Evolutionary conservation across 2,113 vertebrate species (phyloP).

Genomic region (Parotia lawesii): DNA sequence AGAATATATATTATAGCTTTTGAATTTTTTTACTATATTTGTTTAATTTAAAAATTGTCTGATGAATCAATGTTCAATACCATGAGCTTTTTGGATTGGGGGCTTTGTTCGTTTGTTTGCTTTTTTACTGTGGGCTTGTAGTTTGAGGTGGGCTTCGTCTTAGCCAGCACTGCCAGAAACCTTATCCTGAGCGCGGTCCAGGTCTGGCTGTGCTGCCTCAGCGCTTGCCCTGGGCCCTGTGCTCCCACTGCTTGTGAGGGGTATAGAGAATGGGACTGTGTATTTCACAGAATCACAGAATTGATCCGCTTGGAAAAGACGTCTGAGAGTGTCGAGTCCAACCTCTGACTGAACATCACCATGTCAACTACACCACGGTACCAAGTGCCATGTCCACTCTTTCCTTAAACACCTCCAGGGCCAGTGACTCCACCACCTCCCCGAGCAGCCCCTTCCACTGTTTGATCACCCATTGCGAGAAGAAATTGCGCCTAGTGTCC

Average conservation of each 20-base stretch:
- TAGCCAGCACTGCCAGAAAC: accelerated
- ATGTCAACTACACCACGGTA: accelerated
- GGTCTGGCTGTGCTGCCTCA: accelerated
- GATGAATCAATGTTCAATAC: neutral
- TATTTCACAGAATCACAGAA: too few species aligned
- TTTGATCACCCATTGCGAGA: too few species aligned
- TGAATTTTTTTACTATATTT: neutral
- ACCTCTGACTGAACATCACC: too few species aligned
- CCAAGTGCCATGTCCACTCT: neutral
- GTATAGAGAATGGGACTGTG: accelerated
- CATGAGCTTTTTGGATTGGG: neutral
- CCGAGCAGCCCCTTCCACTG: too few species aligned
- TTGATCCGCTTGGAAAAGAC: neutral
- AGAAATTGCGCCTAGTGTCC: neutral
- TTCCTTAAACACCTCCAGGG: too few species aligned
- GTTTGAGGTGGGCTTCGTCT: accelerated
- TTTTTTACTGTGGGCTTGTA: neutral
- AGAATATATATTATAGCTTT: neutral
- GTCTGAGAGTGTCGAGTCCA: neutral
- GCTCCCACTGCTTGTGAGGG: neutral
- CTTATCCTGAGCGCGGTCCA: accelerated
- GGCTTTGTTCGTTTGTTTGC: neutral
- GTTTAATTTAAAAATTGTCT: neutral
- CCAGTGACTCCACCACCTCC: too few species aligned
- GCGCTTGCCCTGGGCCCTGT: accelerated